Base-by-base conservation (phyloP, 2,113 vertebrate genomes). In the crab-eating macaque (Macaca fascicularis) region DNA sequence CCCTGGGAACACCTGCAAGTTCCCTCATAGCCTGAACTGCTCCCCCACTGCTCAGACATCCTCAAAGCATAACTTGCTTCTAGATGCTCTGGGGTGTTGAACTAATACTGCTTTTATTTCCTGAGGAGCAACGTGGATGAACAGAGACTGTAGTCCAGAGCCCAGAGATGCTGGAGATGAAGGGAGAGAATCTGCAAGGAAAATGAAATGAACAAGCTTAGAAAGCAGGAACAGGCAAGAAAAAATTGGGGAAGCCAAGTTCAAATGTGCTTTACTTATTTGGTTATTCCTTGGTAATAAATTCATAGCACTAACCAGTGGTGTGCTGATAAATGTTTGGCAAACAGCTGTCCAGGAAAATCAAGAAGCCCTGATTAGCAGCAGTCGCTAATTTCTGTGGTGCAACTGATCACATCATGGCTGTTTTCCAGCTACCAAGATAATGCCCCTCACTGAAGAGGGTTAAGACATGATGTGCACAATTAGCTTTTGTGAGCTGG, bases 371-470 rank as follows among this genome's bases (percentile, higher is more conserved):
- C 89, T 67, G 35, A 32, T 22, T 30, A 30, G 6, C 2, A 67
- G 89, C 10, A 22, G 35, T 9, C 6, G 45, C 25, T 30, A 2
- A 52, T 40, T 14, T 32, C 35, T 90, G 9, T 32, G 75, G 45
- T 69, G n/a, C 38, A 40, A 16, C 6, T 2, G 32, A 5, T 22
- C 22, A 40, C 32, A 25, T 16, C 1, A 1, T 3, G 27, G 48
- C 9, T 35, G 19, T 25, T 23, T 40, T 81, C 64, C 22, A 11
- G 40, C 17, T 48, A 17, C 43, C 50, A 50, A 20, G 0, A 4
- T 50, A 35, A 55, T 27, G 11, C 17, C 17, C 27, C 75, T 81
- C 52, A 38, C 48, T 69, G 20, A 27, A 52, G 32, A 45, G 38
- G 22, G 4, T 10, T 70, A 30, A 80, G 32, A n/a, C 50, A 30